Conservation (phyloP, 2,888 invertebrate genomes). For the Pristionchus fissidentatus region DNA sequence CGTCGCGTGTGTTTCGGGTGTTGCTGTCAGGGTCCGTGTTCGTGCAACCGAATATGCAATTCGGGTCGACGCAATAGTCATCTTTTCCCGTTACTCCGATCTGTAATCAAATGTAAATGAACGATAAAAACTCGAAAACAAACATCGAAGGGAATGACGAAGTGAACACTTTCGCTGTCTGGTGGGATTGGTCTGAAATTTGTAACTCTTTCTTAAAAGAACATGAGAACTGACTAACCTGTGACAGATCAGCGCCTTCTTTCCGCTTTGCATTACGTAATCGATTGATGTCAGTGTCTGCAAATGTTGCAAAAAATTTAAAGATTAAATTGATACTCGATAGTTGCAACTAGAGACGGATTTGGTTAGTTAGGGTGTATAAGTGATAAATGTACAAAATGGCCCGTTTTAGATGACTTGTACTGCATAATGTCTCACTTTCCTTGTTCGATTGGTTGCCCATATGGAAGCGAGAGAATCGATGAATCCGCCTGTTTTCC, state of each 20-base stretch:
- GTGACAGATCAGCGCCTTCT: background rate
- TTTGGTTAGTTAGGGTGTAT: too few relatives aligned
- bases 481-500: background rate
- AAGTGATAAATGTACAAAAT: too few relatives aligned
- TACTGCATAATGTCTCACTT: background rate
- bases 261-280: conserved; percentile 19
- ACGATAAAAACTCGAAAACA: background rate
- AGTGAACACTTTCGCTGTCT: conserved; percentile 3
- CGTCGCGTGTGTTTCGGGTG: too few relatives aligned
- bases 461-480: background rate
- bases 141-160: background rate
- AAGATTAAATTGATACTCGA: background rate
- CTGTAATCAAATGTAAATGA: too few relatives aligned
- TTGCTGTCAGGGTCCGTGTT: too few relatives aligned
- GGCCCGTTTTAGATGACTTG: too few relatives aligned
- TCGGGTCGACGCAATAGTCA: too few relatives aligned
- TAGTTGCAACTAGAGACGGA: background rate
- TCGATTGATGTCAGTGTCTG: conserved; percentile 10
- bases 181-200: background rate
- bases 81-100: too few relatives aligned
- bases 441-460: background rate
- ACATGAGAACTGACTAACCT: background rate
- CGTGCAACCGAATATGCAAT: too few relatives aligned
- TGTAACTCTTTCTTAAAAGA: background rate
- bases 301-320: background rate